phyloP scores from a whole-genome alignment of 2,113 vertebrate genomes.

The Elgaria multicarinata region DNA sequence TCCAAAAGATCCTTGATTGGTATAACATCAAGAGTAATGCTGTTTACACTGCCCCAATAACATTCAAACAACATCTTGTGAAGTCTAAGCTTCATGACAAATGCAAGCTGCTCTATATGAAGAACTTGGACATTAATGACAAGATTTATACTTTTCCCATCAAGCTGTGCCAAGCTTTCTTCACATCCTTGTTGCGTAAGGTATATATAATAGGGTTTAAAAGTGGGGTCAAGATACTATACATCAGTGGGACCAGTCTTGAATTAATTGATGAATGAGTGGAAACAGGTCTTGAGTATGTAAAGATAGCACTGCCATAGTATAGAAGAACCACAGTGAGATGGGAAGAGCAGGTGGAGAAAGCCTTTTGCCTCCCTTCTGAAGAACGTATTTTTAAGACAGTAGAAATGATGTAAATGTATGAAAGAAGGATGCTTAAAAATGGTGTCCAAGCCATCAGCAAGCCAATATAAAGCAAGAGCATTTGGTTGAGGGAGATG shows the following conservation, averaged over 20 bases:
- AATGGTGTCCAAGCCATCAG: slow-evolving; percentile 48
- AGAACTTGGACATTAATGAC: not conserved
- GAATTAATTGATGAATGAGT: slow-evolving; percentile 19
- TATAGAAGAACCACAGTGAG: slow-evolving; percentile 54
- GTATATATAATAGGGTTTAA: slow-evolving; percentile 63
- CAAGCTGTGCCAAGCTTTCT: slow-evolving; percentile 23
- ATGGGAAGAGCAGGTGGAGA: slow-evolving; percentile 65
- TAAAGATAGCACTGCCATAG: slow-evolving; percentile 55
- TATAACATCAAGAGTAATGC: too few relatives aligned
- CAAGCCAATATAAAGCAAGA: slow-evolving; percentile 39
- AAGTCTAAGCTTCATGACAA: too few relatives aligned
- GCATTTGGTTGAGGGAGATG: slow-evolving; percentile 38
- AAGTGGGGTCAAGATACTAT: slow-evolving; percentile 55
- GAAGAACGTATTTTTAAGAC: slow-evolving; percentile 47
- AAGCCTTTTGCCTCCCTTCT: slow-evolving; percentile 53
- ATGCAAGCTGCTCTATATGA: not conserved
- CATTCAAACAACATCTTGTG: too few relatives aligned
- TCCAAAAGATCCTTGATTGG: too few relatives aligned
- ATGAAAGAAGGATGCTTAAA: slow-evolving; percentile 46
- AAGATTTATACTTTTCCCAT: not conserved
- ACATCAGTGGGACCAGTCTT: slow-evolving; percentile 52
- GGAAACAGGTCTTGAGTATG: slow-evolving; percentile 25
- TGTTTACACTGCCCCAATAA: too few relatives aligned
- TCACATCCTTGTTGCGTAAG: slow-evolving; percentile 56
- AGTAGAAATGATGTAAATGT: slow-evolving; percentile 45